Conservation (phyloP, 2,113 vertebrate genomes). For the Micronisus gabar region DNA sequence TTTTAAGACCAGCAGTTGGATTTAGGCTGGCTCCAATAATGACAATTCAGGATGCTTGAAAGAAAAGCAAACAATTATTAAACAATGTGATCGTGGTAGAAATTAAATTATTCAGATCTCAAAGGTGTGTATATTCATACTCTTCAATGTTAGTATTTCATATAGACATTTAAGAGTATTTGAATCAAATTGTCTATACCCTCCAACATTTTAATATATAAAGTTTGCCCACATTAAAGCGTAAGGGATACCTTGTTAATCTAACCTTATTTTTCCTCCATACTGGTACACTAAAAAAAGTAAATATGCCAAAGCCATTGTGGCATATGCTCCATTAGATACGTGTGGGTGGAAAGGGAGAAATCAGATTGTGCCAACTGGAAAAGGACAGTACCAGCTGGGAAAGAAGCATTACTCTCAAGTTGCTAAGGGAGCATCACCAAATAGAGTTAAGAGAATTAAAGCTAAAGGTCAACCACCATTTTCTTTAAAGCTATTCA, state of each 20-base stretch:
- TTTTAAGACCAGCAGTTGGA: background rate
- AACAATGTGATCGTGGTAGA: background rate
- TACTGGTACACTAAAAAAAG: background rate
- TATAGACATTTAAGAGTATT: background rate
- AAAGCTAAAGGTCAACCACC: background rate
- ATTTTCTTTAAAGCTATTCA: background rate
- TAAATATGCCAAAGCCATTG: background rate
- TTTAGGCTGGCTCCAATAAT: background rate
- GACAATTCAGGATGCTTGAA: background rate
- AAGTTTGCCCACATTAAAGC: background rate
- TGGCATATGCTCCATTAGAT: background rate
- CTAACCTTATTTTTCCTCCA: background rate
- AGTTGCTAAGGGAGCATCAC: background rate
- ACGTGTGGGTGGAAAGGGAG: background rate
- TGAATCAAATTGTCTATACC: background rate
- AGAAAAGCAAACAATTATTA: background rate
- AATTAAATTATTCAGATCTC: background rate
- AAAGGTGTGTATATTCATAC: background rate
- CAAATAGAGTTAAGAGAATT: background rate
- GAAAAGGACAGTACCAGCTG: slow-evolving; percentile 32
- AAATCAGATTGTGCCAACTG: slow-evolving; percentile 12
- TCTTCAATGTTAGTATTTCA: background rate
- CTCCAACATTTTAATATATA: background rate
- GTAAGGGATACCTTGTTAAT: background rate
- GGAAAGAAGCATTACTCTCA: background rate